These are phyloP conservation scores for Nowickia ferox DNA, from an alignment of 2,888 invertebrate genomes.

Conservation along the genomic window DNA sequence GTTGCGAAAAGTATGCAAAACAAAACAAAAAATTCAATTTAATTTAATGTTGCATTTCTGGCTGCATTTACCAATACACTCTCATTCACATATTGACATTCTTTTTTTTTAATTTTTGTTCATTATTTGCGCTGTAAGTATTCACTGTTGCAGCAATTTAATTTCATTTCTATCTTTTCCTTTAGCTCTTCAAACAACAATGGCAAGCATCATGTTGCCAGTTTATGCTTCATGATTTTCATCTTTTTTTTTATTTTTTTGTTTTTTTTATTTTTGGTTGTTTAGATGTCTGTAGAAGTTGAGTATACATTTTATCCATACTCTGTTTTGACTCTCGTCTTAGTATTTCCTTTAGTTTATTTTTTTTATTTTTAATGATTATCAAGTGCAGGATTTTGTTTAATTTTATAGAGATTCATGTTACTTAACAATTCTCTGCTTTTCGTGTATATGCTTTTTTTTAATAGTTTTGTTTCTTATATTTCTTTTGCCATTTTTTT, in stretches of 20 bases:
- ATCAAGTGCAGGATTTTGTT: slow-evolving; percentile 66
- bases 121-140: slow-evolving; percentile 43
- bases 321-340: slow-evolving; percentile 4
- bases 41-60: slow-evolving; percentile 49
- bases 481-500: background rate
- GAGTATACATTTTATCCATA: slow-evolving; percentile 34
- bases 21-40: slow-evolving; percentile 33
- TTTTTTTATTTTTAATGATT: slow-evolving; percentile 34
- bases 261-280: background rate
- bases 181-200: background rate
- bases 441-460: background rate
- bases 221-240: slow-evolving; percentile 54
- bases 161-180: slow-evolving; percentile 55
- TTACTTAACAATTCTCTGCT: slow-evolving; percentile 53
- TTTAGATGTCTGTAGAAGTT: slow-evolving; percentile 15
- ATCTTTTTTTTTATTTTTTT: slow-evolving; percentile 20
- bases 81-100: background rate
- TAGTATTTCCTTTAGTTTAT: background rate
- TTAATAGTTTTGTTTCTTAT: slow-evolving; percentile 29
- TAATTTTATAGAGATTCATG: slow-evolving; percentile 67
- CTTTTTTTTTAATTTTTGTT: slow-evolving; percentile 12
- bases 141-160: slow-evolving; percentile 64
- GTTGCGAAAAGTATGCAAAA: background rate
- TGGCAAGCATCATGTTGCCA: slow-evolving; percentile 46
- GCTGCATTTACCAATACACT: slow-evolving; percentile 2